These are phyloP conservation scores for Anniella stebbinsi DNA, from an alignment of 2,797 vertebrate species.

Conservation along the genomic window DNA sequence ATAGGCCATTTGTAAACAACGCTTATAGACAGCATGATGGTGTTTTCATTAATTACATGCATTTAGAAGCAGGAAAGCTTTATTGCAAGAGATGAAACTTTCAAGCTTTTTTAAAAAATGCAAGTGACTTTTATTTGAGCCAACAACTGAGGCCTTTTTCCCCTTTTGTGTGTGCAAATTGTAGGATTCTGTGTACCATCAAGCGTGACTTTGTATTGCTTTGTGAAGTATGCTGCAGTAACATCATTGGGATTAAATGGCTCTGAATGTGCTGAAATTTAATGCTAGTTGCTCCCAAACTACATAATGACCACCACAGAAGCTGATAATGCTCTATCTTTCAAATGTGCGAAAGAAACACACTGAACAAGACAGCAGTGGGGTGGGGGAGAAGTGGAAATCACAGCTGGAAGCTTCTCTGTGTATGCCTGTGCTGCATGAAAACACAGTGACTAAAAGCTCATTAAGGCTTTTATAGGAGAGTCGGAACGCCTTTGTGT, in stretches of 20 bases:
- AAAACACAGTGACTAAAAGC: constrained; percentile 63
- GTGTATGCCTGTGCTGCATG: constrained; percentile 28
- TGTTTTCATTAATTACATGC: constrained; percentile 38
- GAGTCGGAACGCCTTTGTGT: constrained; percentile 44
- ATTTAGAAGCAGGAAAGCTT: constrained; percentile 22
- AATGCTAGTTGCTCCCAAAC: constrained; percentile 53
- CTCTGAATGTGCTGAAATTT: constrained; percentile 49
- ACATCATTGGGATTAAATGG: constrained; percentile 51
- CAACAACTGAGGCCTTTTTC: neutral
- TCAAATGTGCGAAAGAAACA: constrained; percentile 50
- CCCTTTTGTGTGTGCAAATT: constrained; percentile 43
- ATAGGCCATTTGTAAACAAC: constrained; percentile 1
- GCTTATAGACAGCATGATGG: constrained; percentile 4
- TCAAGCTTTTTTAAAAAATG: neutral
- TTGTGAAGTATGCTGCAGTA: constrained; percentile 50
- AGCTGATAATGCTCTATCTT: constrained; percentile 50
- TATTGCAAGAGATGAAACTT: constrained; percentile 4
- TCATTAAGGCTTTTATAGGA: constrained; percentile 55
- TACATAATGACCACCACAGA: constrained; percentile 59
- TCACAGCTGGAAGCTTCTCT: constrained; percentile 56
- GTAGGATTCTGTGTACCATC: constrained; percentile 16
- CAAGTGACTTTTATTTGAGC: constrained; percentile 33
- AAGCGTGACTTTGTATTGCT: constrained; percentile 38
- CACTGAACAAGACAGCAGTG: neutral
- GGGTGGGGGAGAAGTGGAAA: constrained; percentile 47